Evolutionary conservation across 2,888 invertebrate genomes (phyloP), one percentile per base, ranked within the genome.

Genomic region (Lymantria monacha): DNA sequence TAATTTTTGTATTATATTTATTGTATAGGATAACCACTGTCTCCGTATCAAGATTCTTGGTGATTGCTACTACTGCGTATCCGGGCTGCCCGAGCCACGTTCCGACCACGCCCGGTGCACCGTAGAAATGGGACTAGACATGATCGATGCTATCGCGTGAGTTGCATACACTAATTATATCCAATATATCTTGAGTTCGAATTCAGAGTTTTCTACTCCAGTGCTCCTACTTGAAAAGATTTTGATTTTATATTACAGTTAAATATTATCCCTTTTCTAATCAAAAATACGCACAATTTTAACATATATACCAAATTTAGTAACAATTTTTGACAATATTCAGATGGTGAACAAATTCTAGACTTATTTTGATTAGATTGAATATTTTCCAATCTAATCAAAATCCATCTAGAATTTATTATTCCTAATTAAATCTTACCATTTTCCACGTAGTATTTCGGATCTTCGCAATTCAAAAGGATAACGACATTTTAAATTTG

Each of bases 61-160:
- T 46, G 97, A 98, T 87, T 98, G 98, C 79, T 98, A 98, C 92
- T 98, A 97, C 92, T 97, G 97, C 86, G 97, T 97, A 59, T 96
- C 96, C 62, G 98, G 98, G 14, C 89, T 98, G 71, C 98, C 98
- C 13, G 98, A 98, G 76, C 95, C 97, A 10, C 93, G 97, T 37
- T 94, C 96, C 14, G 98, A 98, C 87, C 98, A 98, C 85, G 98
- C 98, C 41, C 95, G 96, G 69, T 98, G 97, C 90, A 96, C 97
- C 66, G 96, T 96, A 51, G 96, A 96, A 91, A 96, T 96, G 96
- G 96, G 96, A 3, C 91, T 96, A 54, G 96, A 96, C 78, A 96
- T 96, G 96, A 96, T 96, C 71, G 96, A 96, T 83, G 96, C 96
- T 46, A 96, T 96, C 70, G 96, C 96, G 93, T 96, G 88, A 93